Percentiles rank a stretch among this genome's conserved stretches.
These are phyloP conservation scores for Synchiropus splendidus DNA, from an alignment of 2,113 vertebrate genomes.

Conservation along the genomic window DNA sequence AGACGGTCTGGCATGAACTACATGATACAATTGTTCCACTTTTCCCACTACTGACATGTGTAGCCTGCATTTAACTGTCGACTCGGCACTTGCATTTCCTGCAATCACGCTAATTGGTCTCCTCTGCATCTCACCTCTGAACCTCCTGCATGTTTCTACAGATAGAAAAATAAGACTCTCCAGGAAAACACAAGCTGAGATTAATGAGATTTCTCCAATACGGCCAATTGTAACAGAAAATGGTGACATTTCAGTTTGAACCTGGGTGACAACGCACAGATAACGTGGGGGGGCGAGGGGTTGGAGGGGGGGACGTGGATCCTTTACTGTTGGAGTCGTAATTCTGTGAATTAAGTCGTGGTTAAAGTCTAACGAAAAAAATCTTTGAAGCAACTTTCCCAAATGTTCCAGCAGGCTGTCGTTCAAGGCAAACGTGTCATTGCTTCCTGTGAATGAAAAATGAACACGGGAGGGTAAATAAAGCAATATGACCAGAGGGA, in stretches of 20 bases:
- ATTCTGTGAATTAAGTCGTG: background rate
- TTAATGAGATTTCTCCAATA: constrained; percentile 71
- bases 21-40: no score
- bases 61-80: constrained; percentile 41
- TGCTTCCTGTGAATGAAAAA: constrained; percentile 68
- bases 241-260: constrained; percentile 73
- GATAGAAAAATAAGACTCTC: constrained; percentile 67
- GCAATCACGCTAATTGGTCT: constrained; percentile 73
- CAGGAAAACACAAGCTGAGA: constrained; percentile 66
- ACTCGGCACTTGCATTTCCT: constrained; percentile 58
- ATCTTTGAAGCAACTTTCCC: background rate
- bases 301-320: background rate
- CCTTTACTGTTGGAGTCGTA: background rate
- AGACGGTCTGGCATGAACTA: no score
- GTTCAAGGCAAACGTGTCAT: constrained; percentile 67
- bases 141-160: constrained; percentile 67
- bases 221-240: constrained; percentile 67
- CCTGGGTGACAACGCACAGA: constrained; percentile 56
- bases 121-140: constrained; percentile 64
- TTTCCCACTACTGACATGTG: background rate
- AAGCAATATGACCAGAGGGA: constrained; percentile 77
- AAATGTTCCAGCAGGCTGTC: constrained; percentile 54
- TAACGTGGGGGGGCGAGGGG: constrained; percentile 45
- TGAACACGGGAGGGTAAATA: constrained; percentile 72
- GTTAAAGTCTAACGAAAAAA: background rate